Conservation (phyloP, 2,113 vertebrate species). For the Nannospalax galili region DNA sequence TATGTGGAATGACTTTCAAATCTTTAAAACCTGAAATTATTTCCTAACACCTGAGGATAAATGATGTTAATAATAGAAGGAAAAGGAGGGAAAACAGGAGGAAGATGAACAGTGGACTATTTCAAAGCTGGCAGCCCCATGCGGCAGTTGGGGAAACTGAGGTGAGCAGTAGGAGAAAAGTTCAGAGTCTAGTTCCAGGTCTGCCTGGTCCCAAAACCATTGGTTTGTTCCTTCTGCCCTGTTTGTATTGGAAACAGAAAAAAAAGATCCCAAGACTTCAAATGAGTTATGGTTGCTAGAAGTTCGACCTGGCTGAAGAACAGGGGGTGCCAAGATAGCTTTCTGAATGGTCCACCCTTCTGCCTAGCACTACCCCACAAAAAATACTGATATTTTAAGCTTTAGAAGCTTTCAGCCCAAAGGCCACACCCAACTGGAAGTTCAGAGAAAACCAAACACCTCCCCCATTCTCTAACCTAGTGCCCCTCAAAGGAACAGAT, state of each 20-base stretch:
- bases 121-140: neutral
- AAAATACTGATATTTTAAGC: constrained; percentile 43
- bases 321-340: neutral
- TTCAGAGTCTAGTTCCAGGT: neutral
- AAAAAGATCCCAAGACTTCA: neutral
- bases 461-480: constrained; percentile 2
- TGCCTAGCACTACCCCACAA: neutral
- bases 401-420: constrained; percentile 18
- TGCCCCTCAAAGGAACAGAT: neutral
- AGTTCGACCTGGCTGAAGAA: neutral
- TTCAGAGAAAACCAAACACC: constrained; percentile 57
- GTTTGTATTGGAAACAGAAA: neutral
- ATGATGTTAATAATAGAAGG: neutral
- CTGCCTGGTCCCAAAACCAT: neutral
- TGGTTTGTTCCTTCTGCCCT: neutral
- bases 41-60: neutral
- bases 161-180: neutral
- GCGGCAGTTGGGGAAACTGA: neutral
- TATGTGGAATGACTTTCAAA: neutral
- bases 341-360: neutral
- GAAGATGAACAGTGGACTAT: neutral
- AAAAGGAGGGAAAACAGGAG: too few species aligned
- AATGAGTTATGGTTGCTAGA: constrained; percentile 2
- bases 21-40: neutral
- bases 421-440: constrained; percentile 33